phyloP scores from a whole-genome alignment of 2,888 invertebrate species.

The Tethea ocularis region DNA sequence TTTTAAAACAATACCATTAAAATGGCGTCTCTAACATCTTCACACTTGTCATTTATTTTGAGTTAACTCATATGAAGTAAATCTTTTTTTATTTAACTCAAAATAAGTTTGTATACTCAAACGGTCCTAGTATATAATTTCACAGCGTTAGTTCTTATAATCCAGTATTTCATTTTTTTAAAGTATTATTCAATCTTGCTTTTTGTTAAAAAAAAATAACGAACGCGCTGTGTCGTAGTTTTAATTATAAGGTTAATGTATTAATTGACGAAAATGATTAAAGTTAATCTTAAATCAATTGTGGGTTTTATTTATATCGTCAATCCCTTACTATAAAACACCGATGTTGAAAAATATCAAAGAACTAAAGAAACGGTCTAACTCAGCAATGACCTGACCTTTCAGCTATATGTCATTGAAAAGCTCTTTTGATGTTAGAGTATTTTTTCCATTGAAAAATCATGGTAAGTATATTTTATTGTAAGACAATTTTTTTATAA shows the following conservation, averaged over 20 bases:
- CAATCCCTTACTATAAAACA: not conserved
- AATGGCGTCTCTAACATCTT: not conserved
- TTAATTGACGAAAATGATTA: conserved; percentile 51
- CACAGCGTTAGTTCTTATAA: conserved; percentile 23
- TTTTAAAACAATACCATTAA: not conserved
- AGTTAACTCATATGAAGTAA: not conserved
- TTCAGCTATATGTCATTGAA: no score
- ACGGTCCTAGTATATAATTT: conserved; percentile 9
- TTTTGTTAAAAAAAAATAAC: conserved; percentile 20
- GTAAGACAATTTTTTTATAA: no score
- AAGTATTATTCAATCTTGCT: conserved; percentile 29
- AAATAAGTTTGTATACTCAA: not conserved
- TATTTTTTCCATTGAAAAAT: no score
- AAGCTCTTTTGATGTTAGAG: no score
- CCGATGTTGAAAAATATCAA: no score
- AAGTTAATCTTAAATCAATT: conserved; percentile 42
- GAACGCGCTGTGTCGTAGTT: conserved; percentile 46
- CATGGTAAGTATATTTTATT: no score
- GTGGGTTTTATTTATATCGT: conserved; percentile 23
- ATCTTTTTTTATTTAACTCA: not conserved
- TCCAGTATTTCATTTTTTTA: conserved; percentile 42
- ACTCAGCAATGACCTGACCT: no score
- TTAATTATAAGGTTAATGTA: conserved; percentile 56
- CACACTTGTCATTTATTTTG: not conserved
- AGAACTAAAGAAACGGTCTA: no score